Conservation (phyloP, 2,113 vertebrate species). For the Crotophaga sulcirostris region DNA sequence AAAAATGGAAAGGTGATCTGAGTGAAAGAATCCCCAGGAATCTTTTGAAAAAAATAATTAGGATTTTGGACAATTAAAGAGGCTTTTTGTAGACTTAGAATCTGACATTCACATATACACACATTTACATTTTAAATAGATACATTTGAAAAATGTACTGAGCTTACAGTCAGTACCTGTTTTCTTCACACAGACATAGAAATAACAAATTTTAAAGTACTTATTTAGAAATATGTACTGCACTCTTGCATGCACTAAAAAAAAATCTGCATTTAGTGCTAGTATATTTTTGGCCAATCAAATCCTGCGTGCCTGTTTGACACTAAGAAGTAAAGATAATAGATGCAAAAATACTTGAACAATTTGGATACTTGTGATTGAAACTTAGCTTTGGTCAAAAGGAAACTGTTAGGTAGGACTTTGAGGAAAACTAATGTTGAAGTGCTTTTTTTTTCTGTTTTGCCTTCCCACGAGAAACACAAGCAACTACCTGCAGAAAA, state of each 20-base stretch:
- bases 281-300: not conserved
- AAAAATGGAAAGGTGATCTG: constrained; percentile 56
- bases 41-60: constrained; percentile 42
- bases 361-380: not conserved
- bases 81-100: constrained; percentile 18
- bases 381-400: not conserved
- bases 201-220: not conserved
- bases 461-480: not conserved
- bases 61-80: constrained; percentile 9
- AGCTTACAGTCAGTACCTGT: not conserved
- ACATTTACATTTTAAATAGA: constrained; percentile 15
- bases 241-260: not conserved
- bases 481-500: not conserved
- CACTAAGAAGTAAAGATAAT: not conserved
- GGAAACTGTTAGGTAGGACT: not conserved
- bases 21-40: constrained; percentile 28
- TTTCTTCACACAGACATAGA: not conserved
- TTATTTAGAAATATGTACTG: not conserved
- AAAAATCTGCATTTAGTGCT: not conserved
- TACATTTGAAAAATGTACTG: not conserved
- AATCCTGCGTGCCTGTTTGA: not conserved
- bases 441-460: not conserved
- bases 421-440: not conserved
- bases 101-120: not conserved
- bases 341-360: not conserved